Base-by-base conservation (phyloP, 2,797 vertebrate species). In the Spheniscus humboldti region DNA sequence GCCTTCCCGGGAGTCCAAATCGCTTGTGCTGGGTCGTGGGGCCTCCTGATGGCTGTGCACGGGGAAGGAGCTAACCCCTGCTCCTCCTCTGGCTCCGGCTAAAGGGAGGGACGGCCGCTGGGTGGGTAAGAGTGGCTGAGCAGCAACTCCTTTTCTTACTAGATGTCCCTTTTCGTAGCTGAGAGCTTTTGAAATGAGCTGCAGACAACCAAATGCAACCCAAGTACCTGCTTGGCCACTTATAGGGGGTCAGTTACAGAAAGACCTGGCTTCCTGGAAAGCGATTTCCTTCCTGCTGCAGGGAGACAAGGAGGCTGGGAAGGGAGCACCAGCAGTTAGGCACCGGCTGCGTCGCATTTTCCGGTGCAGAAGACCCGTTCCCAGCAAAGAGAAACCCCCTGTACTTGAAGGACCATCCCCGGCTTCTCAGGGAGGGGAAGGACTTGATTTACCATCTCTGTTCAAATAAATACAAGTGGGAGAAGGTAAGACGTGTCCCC, bases 1-100 rank as follows among this genome's bases (percentile, higher is more conserved):
- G 0, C 39, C 17, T 67, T 79, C 67, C 72, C 1, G 0, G 27
- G 23, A 64, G n/a, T 48, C 37, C 31, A 23, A 31, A 2, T 47
- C 3, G 0, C 23, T 50, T 30, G 15, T 71, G 30, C 56, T 56
- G 69, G 64, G 43, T 53, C 2, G 0, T 5, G 41, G 24, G 37
- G 33, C 30, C 52, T 67, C 62, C 77, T 64, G 76, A 77, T 1
- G 18, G 33, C 8, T 37, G 31, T 2, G 10, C 1, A 4, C 2
- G 1, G 41, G 33, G 52, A 78, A 63, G 41, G 69, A 84, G 14
- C 17, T 55, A 60, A 47, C 5, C 7, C 17, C 7, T 9, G 76
- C 28, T 59, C 35, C 30, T 69, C 33, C 52, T 52, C 52, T 30
- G 55, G 50, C 81, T 52, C 39, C 7, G 7, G 59, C 23, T 73